Percentiles rank a stretch among this genome's conserved stretches.
Conservation (phyloP, 2,113 vertebrate genomes). For the Elachura formosa region DNA sequence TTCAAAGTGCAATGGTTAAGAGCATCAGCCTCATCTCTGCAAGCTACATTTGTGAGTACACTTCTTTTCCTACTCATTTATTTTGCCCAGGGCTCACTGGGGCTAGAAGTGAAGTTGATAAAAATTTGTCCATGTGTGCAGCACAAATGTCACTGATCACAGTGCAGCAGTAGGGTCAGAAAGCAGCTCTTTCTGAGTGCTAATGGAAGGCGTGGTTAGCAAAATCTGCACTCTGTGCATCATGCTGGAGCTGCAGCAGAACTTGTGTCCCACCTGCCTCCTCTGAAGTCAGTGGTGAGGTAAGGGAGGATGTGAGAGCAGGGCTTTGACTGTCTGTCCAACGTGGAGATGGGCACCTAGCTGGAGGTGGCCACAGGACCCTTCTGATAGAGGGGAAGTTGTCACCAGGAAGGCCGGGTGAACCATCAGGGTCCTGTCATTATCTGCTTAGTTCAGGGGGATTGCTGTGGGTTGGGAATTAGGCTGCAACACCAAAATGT, state of each 20-base stretch:
- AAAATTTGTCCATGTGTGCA: background rate
- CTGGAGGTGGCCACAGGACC: background rate
- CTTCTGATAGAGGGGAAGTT: background rate
- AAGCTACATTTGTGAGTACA: background rate
- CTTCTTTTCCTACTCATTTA: background rate
- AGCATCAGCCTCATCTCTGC: background rate
- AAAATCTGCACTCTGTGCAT: background rate
- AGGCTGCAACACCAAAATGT: background rate
- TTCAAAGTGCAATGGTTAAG: background rate
- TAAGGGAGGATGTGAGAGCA: background rate
- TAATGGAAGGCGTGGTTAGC: background rate
- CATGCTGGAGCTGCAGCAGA: background rate
- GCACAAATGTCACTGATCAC: background rate
- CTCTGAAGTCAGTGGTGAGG: background rate
- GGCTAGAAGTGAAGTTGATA: background rate
- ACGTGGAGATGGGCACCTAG: background rate
- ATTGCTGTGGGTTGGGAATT: background rate
- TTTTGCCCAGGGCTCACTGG: background rate
- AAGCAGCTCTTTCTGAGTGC: background rate
- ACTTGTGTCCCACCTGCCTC: background rate
- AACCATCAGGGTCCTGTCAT: background rate
- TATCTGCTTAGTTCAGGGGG: background rate
- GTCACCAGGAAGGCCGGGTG: background rate
- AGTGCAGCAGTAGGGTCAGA: background rate
- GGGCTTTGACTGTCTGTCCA: background rate